A percentile compares a stretch with the other conserved stretches of the same genome.
These are phyloP conservation scores for Tetrao urogallus DNA, from an alignment of 2,113 vertebrate genomes.

Conservation along the genomic window DNA sequence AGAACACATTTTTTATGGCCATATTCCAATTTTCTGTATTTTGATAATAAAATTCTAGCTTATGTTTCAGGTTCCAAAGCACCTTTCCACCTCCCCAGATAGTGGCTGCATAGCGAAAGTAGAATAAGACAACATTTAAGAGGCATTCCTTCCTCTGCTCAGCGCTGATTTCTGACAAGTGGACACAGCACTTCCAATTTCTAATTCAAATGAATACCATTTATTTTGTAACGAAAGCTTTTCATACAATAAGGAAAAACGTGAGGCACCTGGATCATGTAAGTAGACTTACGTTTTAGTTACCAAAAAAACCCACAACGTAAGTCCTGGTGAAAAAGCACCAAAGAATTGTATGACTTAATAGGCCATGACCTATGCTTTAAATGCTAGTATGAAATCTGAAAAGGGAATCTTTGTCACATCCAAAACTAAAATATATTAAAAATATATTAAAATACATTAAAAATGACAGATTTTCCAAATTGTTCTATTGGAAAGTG, in stretches of 20 bases:
- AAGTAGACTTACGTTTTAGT: neutral
- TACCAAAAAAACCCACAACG: neutral
- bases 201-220: neutral
- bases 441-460: neutral
- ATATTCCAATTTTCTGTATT: conserved; percentile 20
- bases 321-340: neutral
- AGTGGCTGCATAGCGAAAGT: conserved; percentile 8
- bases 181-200: neutral
- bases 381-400: neutral
- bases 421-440: neutral
- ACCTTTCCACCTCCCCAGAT: conserved; percentile 11
- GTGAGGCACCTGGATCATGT: neutral
- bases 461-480: neutral
- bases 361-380: neutral
- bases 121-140: neutral
- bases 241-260: neutral
- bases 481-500: neutral
- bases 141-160: conserved; percentile 4
- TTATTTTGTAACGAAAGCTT: neutral
- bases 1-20: conserved; percentile 28
- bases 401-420: neutral
- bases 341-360: neutral
- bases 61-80: conserved; percentile 18
- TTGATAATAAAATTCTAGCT: conserved; percentile 52
- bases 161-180: neutral